These are phyloP conservation scores for Drosophila baimaii DNA, from an alignment of 1,140 invertebrate species.

Conservation along the genomic window DNA sequence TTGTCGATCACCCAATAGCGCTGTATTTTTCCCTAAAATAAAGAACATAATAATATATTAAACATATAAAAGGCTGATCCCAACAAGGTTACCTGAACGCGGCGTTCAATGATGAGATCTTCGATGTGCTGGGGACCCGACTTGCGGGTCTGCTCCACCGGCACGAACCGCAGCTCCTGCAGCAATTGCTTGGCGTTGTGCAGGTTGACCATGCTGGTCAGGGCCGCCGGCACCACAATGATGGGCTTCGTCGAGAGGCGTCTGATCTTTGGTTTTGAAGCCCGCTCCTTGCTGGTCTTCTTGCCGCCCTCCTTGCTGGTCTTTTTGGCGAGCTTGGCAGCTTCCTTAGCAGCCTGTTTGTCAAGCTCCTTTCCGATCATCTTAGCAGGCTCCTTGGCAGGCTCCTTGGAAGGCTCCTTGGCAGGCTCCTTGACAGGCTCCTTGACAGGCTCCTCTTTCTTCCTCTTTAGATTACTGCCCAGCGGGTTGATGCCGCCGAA, in stretches of 20 bases:
- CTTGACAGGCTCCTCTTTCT: too few species aligned
- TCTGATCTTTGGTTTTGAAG: conserved; percentile 85
- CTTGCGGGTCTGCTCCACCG: conserved; percentile 94
- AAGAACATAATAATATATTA: not conserved
- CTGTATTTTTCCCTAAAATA: conserved; percentile 84
- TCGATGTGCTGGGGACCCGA: conserved; percentile 93
- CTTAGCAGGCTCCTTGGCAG: too few species aligned
- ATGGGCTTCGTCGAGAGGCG: conserved; percentile 95
- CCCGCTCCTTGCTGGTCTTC: not conserved
- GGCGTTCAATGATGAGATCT: conserved; percentile 89
- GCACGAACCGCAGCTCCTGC: conserved; percentile 95
- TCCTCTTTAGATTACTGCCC: conserved; percentile 97
- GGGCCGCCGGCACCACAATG: conserved; percentile 98
- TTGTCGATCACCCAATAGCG: conserved; percentile 98
- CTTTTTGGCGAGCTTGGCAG: not conserved
- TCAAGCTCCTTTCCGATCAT: not conserved
- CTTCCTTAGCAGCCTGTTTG: too few species aligned
- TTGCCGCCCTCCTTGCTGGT: not conserved
- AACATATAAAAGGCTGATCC: too few species aligned
- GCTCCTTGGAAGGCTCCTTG: too few species aligned
- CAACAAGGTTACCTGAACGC: conserved; percentile 84
- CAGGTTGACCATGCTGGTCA: conserved; percentile 98
- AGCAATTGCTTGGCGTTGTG: conserved; percentile 98
- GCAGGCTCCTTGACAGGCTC: too few species aligned
- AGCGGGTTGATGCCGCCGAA: conserved; percentile 99